Evolutionary conservation across 2,888 invertebrate genomes (phyloP), one percentile per base, ranked within the genome.

Genomic region (Limnephilus rhombicus): DNA sequence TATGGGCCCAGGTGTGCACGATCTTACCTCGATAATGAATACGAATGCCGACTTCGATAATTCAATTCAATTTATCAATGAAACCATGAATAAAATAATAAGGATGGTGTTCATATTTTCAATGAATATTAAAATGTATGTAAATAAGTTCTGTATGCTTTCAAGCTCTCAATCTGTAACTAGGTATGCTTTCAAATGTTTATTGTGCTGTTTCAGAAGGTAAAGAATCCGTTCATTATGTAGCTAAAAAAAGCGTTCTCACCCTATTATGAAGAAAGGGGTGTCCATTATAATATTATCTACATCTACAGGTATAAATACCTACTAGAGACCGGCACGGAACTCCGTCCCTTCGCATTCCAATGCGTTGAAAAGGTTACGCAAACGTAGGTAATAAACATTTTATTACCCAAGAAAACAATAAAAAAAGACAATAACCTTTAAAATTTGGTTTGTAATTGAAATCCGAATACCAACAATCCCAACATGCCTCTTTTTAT

Each of bases 1-100:
- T 86, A 45, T 86, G 12, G 12, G 29, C 24, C 86, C 86, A 86
- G 86, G 86, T 86, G 86, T 86, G 29, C 49, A 45, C 45, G 85
- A 82, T 41, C 41, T 85, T 41, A 41, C 85, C 41, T 41, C 34
- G 86, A 86, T 86, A 86, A 86, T 86, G 24, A 41, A 41, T 85
- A 85, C 29, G 24, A 45, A 86, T 86, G 45, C 49, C 86, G 86
- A 24, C 45, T 45, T 83, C n/a, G 24, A 86, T 86, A 49, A 86
- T 45, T n/a, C 41, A n/a, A 41, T 45, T 45, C 4, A n/a, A 24
- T 15, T 34, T 34, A 82, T 83, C 37, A 83, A 83, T 83, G 83
- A 83, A 83, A 83, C 37, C 83, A 34, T 83, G 31, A 31, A 83
- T 83, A 15, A 37, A 34, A 68, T 24, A 37, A 37, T 83, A 83